Evolutionary conservation across 2,113 vertebrate species (phyloP), one percentile per base, ranked within the genome.

Genomic region (Phaetusa simplex): DNA sequence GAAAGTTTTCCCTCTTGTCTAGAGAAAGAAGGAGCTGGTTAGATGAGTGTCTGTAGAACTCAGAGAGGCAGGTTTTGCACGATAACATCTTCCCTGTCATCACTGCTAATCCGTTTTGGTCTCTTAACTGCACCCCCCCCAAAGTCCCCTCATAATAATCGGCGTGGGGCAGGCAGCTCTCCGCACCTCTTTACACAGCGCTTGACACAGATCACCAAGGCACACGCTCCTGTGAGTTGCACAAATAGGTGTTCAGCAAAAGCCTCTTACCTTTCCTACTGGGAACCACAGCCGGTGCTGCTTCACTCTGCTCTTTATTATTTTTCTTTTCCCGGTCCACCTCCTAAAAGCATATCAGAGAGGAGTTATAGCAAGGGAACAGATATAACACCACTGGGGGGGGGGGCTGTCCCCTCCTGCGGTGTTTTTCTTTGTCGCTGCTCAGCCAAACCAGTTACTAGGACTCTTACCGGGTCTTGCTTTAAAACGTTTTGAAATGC

Each of bases 181-280:
- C 40, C n/a, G 23, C 36, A 65, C 4, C 11, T 42, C 24, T 58
- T 62, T 5, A 17, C 36, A 11, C 24, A 83, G 24, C 11, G 53
- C 23, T 47, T 32, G 29, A 34, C 22, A 19, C 15, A 3, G 5
- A 26, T 36, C 34, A 38, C n/a, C 56, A 45, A 64, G 34, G 7
- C 15, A 15, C 1, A 2, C 9, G 1, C 36, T 58, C 26, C 49
- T 27, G 17, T 2, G 34, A 45, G 19, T 7, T 40, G 67, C 2
- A 9, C 0, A 0, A 18, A 16, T 0, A 8, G 7, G 5, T 5
- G 5, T 58, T 52, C 24, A 50, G 29, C 43, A 49, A 77, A 56
- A 56, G 0, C 3, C 17, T 43, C 83, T 94, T 80, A 97, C 97
- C 96, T 96, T 96, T 97, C 84, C 66, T 91, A 38, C 58, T 87